A percentile compares a stretch with the other conserved stretches of the same genome.
These are phyloP conservation scores for Drosophila obscura DNA, from an alignment of 1,140 invertebrate species.

Conservation along the genomic window DNA sequence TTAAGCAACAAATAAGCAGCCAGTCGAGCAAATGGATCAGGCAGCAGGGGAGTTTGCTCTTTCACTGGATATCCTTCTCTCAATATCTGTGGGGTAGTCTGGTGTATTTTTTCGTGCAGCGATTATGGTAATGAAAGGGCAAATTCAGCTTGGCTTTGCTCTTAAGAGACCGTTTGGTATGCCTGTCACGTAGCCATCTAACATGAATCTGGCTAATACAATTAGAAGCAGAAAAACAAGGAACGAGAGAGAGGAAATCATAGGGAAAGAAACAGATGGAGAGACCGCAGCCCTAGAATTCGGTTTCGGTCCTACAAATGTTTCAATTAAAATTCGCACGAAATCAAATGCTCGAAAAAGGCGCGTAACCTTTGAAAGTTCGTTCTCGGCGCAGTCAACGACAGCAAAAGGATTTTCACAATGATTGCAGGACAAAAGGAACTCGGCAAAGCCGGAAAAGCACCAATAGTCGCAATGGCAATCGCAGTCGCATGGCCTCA, in stretches of 20 bases:
- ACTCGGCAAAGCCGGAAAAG: neutral
- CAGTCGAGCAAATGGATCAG: conserved; percentile 25
- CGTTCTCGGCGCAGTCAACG: neutral
- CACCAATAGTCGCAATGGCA: conserved; percentile 16
- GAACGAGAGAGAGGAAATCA: conserved; percentile 5
- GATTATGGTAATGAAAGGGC: conserved; percentile 75
- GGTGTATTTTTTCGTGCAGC: conserved; percentile 37
- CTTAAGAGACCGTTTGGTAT: conserved; percentile 19
- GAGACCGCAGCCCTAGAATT: conserved; percentile 7
- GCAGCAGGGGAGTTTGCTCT: neutral
- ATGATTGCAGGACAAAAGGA: conserved; percentile 19
- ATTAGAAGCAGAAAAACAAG: conserved; percentile 45
- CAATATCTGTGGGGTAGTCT: neutral
- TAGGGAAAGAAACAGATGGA: neutral
- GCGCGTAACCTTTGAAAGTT: conserved; percentile 8
- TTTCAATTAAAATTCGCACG: conserved; percentile 68
- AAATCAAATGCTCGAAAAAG: conserved; percentile 26
- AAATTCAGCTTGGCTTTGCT: conserved; percentile 35
- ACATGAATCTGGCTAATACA: conserved; percentile 64
- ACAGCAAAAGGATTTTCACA: conserved; percentile 2
- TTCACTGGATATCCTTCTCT: neutral
- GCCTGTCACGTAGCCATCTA: conserved; percentile 52
- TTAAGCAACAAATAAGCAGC: conserved; percentile 60
- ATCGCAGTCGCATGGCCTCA: conserved; percentile 30
- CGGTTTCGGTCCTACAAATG: conserved; percentile 45